A percentile compares a stretch with the other conserved stretches of the same genome.
These are phyloP conservation scores for Piprites chloris DNA, from an alignment of 2,113 vertebrate species.

Conservation along the genomic window DNA sequence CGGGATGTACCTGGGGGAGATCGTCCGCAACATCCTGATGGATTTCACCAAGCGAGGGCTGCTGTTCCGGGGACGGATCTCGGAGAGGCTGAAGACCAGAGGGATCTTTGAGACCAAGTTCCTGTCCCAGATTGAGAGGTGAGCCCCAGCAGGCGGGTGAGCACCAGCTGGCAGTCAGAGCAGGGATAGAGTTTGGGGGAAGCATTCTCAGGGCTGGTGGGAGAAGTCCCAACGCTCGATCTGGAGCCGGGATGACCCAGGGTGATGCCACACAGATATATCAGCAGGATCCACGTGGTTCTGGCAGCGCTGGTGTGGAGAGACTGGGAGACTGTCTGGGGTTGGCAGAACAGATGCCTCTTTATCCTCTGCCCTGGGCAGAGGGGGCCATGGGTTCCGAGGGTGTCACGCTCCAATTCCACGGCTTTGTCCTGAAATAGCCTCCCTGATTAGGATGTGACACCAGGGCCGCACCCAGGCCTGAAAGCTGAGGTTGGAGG, in stretches of 20 bases:
- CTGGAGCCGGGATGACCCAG: neutral
- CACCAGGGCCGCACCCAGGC: neutral
- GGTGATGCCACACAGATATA: neutral
- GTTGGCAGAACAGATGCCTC: neutral
- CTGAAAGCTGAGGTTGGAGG: neutral
- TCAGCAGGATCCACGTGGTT: neutral
- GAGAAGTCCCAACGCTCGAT: neutral
- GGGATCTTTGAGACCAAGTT: slow-evolving; percentile 98
- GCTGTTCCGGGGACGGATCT: slow-evolving; percentile 91
- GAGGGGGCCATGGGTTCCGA: neutral
- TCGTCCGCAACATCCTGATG: slow-evolving; percentile 91
- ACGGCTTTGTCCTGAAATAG: neutral
- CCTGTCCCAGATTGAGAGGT: slow-evolving; percentile 97
- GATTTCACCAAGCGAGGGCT: slow-evolving; percentile 89
- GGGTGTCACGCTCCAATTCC: neutral
- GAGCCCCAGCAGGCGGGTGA: neutral
- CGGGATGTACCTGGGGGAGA: slow-evolving; percentile 96
- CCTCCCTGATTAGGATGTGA: neutral
- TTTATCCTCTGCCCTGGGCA: neutral
- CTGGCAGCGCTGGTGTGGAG: fast-evolving
- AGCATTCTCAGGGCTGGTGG: neutral
- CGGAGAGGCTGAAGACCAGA: slow-evolving; percentile 89
- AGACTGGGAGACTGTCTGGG: neutral
- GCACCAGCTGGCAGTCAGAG: neutral
- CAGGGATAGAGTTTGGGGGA: neutral